Conservation (phyloP, 2,113 vertebrate genomes). For the Murina feae region DNA sequence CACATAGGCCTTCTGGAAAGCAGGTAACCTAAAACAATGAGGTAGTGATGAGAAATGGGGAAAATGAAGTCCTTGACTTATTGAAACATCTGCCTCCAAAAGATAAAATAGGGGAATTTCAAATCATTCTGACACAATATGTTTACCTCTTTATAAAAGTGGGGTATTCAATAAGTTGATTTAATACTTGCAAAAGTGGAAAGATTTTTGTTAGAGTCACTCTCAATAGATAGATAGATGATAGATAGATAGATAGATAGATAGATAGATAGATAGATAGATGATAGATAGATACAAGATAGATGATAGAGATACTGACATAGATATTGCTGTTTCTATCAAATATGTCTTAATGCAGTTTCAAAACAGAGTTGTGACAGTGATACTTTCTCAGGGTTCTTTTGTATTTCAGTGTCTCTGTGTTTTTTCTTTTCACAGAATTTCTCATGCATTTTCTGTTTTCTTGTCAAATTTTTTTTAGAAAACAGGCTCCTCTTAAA, state of each 20-base stretch:
- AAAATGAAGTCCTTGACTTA: constrained; percentile 14
- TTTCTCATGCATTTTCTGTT: background rate
- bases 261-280: background rate
- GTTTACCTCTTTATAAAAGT: background rate
- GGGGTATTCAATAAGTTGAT: background rate
- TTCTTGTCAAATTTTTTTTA: background rate
- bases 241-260: background rate
- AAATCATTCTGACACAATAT: background rate
- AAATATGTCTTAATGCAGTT: background rate
- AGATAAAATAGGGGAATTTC: background rate
- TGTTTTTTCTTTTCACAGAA: background rate
- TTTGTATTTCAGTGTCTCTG: background rate
- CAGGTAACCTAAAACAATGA: background rate
- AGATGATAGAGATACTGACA: background rate
- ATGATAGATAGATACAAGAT: background rate
- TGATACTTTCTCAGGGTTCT: background rate
- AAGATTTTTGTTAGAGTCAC: background rate
- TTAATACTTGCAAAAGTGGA: background rate
- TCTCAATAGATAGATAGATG: background rate
- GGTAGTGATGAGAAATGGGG: background rate
- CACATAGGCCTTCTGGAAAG: background rate
- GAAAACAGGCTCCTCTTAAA: background rate
- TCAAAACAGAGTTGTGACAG: background rate
- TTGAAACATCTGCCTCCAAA: background rate
- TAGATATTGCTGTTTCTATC: background rate